A percentile compares a stretch with the other conserved stretches of the same genome.
These are phyloP conservation scores for Clangula hyemalis DNA, from an alignment of 2,797 vertebrate species.

Conservation along the genomic window DNA sequence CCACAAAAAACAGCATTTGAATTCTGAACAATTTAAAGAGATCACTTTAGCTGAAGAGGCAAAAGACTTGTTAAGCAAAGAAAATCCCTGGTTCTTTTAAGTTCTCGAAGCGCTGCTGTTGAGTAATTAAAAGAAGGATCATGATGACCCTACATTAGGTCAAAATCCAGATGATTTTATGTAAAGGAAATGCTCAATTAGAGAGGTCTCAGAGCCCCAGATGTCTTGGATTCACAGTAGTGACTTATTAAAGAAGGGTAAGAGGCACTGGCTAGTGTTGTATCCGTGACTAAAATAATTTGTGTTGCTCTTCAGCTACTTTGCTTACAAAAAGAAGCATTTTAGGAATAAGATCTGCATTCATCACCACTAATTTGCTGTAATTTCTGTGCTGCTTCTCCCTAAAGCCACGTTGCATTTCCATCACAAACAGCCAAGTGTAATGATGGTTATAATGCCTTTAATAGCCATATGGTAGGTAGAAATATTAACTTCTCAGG, in stretches of 20 bases:
- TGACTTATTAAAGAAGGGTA: background rate
- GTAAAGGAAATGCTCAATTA: constrained; percentile 49
- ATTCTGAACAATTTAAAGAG: constrained; percentile 51
- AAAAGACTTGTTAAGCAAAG: constrained; percentile 42
- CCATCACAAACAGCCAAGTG: constrained; percentile 1
- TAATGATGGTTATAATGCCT: constrained; percentile 44
- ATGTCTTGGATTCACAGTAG: constrained; percentile 17
- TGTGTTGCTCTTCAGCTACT: background rate
- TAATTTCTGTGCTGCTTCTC: constrained; percentile 29
- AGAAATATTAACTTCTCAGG: constrained; percentile 66
- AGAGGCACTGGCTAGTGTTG: background rate
- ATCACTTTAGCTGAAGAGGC: constrained; percentile 45
- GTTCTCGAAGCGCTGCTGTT: constrained; percentile 19
- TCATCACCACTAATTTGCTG: constrained; percentile 16
- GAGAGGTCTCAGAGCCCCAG: background rate
- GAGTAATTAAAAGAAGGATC: constrained; percentile 50
- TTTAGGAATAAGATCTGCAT: constrained; percentile 28
- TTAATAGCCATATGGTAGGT: constrained; percentile 68
- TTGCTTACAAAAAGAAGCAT: constrained; percentile 9
- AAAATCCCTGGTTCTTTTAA: constrained; percentile 47
- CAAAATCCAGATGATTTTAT: constrained; percentile 52
- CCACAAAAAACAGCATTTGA: constrained; percentile 1
- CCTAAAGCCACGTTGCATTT: background rate
- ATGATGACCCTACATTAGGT: constrained; percentile 47
- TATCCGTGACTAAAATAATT: background rate